Base-by-base conservation (phyloP, 2,888 invertebrate genomes). In the Oligia strigilis region DNA sequence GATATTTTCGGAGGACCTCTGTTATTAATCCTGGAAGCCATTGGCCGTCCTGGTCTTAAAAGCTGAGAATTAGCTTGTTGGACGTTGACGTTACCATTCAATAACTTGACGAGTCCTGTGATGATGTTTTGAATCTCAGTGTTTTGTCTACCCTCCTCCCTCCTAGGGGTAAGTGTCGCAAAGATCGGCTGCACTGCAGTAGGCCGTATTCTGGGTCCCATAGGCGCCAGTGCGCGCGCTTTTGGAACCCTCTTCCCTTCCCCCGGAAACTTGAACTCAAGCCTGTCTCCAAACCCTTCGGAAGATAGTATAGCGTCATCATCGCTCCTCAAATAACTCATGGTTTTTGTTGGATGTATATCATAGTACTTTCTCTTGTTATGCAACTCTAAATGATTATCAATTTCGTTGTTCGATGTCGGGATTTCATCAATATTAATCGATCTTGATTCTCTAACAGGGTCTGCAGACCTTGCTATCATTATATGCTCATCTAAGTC, bases 71-170 rank as follows among this genome's bases (percentile, higher is more conserved):
- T 98, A 0, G 98, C 98, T 92, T 98, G 98, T 93, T 98, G 98
- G 0, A 99, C 98, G 90, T 99, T 99, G 0, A 99, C 99, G 90
- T 99, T 99, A 1, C 99, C 99, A 86, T 99, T 99, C 2, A 99
- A 95, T 19, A 99, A 94, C 93, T 99, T 99, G 0, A 99, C 99
- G 72, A 99, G 98, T 14, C 99, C 99, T 3, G 98, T 98, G 60
- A 99, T 98, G 55, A 99, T 99, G 91, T 99, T 99, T 93, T 99
- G 99, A 79, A 99, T 99, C 92, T 99, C 99, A 0, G 95, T 94
- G 71, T 97, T 96, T 87, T 97, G 97, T 78, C 97, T 90, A 0
- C 95, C 95, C 40, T 95, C 95, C 23, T 97, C 95, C 4, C 72
- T 82, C 62, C 92, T 97, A 96, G 90, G 96, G 94, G 93, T 95